Conservation (phyloP, 2,113 vertebrate species). For the Ictalurus punctatus region DNA sequence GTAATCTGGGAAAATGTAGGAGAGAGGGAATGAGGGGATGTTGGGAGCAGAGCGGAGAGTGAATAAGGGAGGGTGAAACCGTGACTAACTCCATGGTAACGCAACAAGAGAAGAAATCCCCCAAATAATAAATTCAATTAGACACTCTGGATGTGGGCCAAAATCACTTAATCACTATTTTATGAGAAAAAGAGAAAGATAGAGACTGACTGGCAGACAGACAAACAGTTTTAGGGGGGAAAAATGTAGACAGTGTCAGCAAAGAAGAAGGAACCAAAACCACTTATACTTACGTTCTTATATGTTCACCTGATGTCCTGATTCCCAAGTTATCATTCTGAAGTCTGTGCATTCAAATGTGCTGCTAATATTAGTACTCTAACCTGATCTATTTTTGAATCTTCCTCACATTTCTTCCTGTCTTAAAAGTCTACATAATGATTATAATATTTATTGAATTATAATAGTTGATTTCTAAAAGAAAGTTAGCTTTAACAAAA, state of each 20-base stretch:
- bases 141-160: slow-evolving; percentile 48
- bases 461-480: neutral
- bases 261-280: neutral
- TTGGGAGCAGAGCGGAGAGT: slow-evolving; percentile 57
- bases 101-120: slow-evolving; percentile 54
- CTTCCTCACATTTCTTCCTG: neutral
- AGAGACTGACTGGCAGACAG: neutral
- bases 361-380: neutral
- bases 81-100: slow-evolving; percentile 49
- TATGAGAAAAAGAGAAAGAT: slow-evolving; percentile 21
- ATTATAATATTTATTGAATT: too few relatives aligned
- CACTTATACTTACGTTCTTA: neutral
- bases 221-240: neutral
- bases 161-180: slow-evolving; percentile 35
- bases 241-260: neutral
- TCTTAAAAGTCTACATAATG: neutral
- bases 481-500: neutral
- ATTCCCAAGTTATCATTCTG: neutral
- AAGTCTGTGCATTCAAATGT: neutral
- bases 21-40: slow-evolving; percentile 51
- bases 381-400: neutral
- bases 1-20: slow-evolving; percentile 54
- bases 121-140: slow-evolving; percentile 69
- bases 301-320: neutral
- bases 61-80: slow-evolving; percentile 52